A percentile compares a stretch with the other conserved stretches of the same genome.
phyloP scores from a whole-genome alignment of 2,888 invertebrate genomes.

The Synanthedon vespiformis region DNA sequence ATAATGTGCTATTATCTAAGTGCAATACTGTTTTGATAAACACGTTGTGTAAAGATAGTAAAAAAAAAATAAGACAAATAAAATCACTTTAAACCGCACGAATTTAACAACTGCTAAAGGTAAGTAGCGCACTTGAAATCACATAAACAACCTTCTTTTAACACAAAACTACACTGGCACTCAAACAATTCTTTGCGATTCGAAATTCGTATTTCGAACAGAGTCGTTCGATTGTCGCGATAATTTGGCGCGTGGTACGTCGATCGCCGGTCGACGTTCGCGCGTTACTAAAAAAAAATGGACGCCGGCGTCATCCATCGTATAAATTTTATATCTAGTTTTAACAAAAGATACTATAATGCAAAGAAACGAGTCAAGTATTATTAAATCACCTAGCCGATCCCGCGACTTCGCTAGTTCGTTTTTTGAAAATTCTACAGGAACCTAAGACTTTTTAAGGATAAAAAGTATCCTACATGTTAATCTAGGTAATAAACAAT shows the following conservation, averaged over 20 bases:
- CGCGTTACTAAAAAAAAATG: constrained; percentile 46
- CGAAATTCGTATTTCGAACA: constrained; percentile 29
- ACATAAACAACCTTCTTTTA: constrained; percentile 21
- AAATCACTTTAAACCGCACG: not conserved
- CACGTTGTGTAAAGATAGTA: constrained; percentile 10
- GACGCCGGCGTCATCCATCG: constrained; percentile 35
- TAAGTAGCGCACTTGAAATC: not conserved
- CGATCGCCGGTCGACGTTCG: constrained; percentile 43
- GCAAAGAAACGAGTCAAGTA: too few species aligned
- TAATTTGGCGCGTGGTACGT: constrained; percentile 37
- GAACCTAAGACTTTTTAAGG: too few species aligned
- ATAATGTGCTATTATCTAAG: constrained; percentile 11
- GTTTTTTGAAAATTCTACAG: too few species aligned
- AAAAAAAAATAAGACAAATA: constrained; percentile 7
- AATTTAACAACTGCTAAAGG: not conserved
- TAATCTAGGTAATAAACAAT: too few species aligned
- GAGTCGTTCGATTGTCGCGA: constrained; percentile 16
- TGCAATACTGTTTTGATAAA: constrained; percentile 21
- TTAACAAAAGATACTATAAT: too few species aligned
- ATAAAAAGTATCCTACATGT: too few species aligned
- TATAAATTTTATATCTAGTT: constrained; percentile 23
- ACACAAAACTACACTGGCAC: constrained; percentile 31
- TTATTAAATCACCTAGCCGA: too few species aligned
- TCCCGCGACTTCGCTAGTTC: too few species aligned
- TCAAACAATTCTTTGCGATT: constrained; percentile 30